Conservation (phyloP, 2,888 invertebrate species). For the Yponomeuta evonymella region DNA sequence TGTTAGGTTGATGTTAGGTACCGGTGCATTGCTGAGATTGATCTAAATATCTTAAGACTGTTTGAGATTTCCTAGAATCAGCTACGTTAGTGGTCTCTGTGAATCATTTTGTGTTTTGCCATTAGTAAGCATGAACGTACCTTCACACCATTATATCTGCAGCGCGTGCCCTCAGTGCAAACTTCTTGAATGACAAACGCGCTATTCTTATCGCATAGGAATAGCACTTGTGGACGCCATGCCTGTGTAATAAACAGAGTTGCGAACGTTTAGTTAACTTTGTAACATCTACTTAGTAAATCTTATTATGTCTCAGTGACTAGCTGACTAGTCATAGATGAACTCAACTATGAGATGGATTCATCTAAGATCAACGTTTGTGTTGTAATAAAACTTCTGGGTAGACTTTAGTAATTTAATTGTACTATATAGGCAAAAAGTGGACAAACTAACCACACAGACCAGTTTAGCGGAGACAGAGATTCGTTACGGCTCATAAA, state of each 20-base stretch:
- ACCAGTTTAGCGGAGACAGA: slow-evolving; percentile 11
- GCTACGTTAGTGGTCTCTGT: background rate
- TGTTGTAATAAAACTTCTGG: background rate
- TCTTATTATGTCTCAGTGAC: no score
- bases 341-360: no score
- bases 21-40: background rate
- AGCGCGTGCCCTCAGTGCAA: slow-evolving; percentile 80
- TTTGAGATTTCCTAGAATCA: background rate
- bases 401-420: background rate
- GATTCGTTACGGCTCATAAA: slow-evolving; percentile 12
- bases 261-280: background rate
- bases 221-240: slow-evolving; percentile 79
- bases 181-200: slow-evolving; percentile 84
- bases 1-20: background rate
- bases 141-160: slow-evolving; percentile 80
- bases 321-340: no score
- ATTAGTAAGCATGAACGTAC: slow-evolving; percentile 30
- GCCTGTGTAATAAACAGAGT: slow-evolving; percentile 46
- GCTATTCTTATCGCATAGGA: slow-evolving; percentile 82
- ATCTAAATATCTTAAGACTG: no score
- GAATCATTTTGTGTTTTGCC: background rate
- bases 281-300: no score
- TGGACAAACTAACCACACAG: slow-evolving; percentile 10
- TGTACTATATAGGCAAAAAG: background rate
- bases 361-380: no score